Evolutionary conservation across 2,797 vertebrate genomes (phyloP).

Genomic region (Cuculus canorus): DNA sequence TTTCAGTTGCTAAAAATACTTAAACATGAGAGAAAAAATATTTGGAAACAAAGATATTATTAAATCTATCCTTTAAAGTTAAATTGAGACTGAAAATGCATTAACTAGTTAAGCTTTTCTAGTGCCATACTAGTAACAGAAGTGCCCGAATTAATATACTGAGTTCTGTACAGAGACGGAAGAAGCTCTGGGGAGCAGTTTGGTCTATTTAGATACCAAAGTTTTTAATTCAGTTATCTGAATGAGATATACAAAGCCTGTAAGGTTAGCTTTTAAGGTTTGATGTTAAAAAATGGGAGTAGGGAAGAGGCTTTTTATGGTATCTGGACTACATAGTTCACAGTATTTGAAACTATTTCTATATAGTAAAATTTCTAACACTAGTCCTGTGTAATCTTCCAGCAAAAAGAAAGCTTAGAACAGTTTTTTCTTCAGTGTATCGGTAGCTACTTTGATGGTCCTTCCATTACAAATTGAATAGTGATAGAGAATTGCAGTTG

Average conservation of each 20-base stretch:
- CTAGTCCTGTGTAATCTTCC: neutral
- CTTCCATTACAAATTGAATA: neutral
- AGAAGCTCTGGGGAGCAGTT: neutral
- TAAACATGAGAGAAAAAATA: neutral
- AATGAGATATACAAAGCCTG: neutral
- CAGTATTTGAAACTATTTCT: neutral
- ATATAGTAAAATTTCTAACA: neutral
- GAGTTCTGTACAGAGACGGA: neutral
- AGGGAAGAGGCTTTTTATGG: neutral
- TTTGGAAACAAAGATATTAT: neutral
- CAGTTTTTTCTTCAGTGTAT: accelerated
- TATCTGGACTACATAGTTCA: neutral
- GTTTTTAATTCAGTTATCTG: neutral
- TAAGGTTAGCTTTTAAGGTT: neutral
- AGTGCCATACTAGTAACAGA: neutral
- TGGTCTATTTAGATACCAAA: neutral
- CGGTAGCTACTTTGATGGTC: neutral
- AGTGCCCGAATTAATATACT: neutral
- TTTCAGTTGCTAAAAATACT: neutral
- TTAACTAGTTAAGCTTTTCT: neutral
- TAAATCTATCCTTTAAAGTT: neutral
- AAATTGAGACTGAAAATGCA: neutral
- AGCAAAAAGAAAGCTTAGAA: neutral
- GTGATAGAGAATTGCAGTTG: neutral
- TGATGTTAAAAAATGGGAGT: neutral